These are phyloP conservation scores for Thereva nobilitata DNA, from an alignment of 2,888 invertebrate species.

Conservation along the genomic window DNA sequence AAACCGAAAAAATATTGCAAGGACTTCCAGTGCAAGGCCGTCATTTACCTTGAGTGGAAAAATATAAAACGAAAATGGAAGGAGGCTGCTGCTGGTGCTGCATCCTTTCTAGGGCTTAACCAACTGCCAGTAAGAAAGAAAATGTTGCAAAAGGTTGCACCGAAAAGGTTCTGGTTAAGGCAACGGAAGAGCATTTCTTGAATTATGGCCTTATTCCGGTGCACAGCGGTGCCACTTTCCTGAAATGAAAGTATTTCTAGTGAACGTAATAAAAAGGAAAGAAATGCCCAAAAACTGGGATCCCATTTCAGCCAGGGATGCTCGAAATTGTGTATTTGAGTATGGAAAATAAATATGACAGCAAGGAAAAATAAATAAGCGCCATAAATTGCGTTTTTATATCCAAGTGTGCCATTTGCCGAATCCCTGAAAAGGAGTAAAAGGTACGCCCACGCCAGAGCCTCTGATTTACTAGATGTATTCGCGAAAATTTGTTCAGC, in stretches of 20 bases:
- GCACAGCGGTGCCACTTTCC: constrained; percentile 22
- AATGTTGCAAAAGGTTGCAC: background rate
- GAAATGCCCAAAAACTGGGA: constrained; percentile 15
- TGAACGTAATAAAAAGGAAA: constrained; percentile 6
- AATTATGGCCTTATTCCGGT: constrained; percentile 29
- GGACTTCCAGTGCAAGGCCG: no score
- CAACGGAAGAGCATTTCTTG: constrained; percentile 23
- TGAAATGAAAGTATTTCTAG: constrained; percentile 10
- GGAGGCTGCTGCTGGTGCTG: background rate
- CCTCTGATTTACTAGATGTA: no score
- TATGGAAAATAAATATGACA: constrained; percentile 33
- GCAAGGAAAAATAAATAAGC: constrained; percentile 30
- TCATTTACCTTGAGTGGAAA: no score
- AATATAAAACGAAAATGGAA: no score
- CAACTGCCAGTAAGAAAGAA: constrained; percentile 19
- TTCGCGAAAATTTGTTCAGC: constrained; percentile 25
- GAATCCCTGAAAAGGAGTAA: constrained; percentile 22
- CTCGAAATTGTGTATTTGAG: constrained; percentile 26
- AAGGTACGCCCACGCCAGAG: constrained; percentile 4
- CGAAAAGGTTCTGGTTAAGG: constrained; percentile 14
- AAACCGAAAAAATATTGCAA: no score
- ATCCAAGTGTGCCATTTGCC: constrained; percentile 23
- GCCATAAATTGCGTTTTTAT: constrained; percentile 25
- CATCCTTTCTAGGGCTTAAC: constrained; percentile 9
- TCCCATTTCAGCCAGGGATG: constrained; percentile 19